phyloP scores from a whole-genome alignment of 2,888 invertebrate genomes.

The Drosophila neotestacea region DNA sequence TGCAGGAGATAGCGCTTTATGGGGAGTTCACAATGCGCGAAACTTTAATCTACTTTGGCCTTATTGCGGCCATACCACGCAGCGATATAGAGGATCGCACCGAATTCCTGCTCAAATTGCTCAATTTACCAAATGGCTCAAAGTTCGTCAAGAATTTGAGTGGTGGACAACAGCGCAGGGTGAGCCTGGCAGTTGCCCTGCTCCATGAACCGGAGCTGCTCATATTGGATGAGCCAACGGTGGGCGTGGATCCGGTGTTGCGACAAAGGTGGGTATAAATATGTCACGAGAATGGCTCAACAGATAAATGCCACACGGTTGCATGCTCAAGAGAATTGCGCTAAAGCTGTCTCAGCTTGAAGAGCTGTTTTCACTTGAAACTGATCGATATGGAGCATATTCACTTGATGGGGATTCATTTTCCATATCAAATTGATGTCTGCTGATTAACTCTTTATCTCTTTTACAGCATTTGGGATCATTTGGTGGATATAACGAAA shows the following conservation, averaged over 20 bases:
- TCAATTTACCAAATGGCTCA: slow-evolving; percentile 86
- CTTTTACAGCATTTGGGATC: slow-evolving; percentile 91
- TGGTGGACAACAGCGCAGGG: slow-evolving; percentile 95
- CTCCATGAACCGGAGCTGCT: slow-evolving; percentile 95
- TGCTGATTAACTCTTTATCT: slow-evolving; percentile 41
- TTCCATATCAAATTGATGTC: slow-evolving; percentile 15
- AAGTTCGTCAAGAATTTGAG: slow-evolving; percentile 92
- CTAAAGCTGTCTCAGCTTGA: slow-evolving; percentile 2
- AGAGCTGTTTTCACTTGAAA: neutral
- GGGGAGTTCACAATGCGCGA: slow-evolving; percentile 92
- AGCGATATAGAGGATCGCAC: slow-evolving; percentile 89
- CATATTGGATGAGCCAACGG: slow-evolving; percentile 97
- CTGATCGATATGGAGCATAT: neutral
- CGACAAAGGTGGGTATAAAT: slow-evolving; percentile 88
- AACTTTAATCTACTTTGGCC: slow-evolving; percentile 93
- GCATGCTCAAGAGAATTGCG: slow-evolving; percentile 2
- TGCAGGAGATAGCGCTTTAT: slow-evolving; percentile 90
- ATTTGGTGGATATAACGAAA: slow-evolving; percentile 91
- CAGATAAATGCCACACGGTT: slow-evolving; percentile 5
- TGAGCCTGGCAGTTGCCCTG: slow-evolving; percentile 94
- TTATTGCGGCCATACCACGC: slow-evolving; percentile 91
- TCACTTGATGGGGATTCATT: neutral
- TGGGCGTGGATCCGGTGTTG: slow-evolving; percentile 95
- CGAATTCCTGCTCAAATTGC: slow-evolving; percentile 90
- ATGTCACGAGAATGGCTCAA: neutral